Evolutionary conservation across 2,888 invertebrate genomes (phyloP), one percentile per base, ranked within the genome.

Genomic region (Drosophila paramelanica): DNA sequence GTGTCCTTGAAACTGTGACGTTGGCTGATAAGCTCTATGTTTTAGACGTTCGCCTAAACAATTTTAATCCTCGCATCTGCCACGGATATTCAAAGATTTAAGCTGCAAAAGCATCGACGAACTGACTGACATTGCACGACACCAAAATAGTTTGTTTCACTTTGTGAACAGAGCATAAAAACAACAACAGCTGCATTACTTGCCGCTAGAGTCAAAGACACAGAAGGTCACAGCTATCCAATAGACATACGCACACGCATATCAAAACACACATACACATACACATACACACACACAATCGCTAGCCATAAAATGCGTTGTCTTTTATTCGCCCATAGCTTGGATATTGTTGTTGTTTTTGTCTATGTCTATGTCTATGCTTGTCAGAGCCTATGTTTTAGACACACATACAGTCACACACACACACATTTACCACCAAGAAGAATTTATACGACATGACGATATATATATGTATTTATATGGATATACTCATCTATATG

Each of bases 131-230:
- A 11, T 33, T 33, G 11, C 10, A 33, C 3, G 10, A 33, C 10
- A 33, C 33, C 11, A 11, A 5, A 13, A 13, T 36, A 36, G 4
- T 36, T 4, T 36, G 33, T 36, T 13, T 36, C 11, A 36, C 36
- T 36, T 36, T 11, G 11, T 13, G 36, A 36, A 36, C 36, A 36
- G 36, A 36, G 36, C 13, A 36, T 36, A 13, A 36, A 4, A 13
- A 36, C 36, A 57, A 43, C 51, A 71, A 53, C 59, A 57, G 43
- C 79, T 66, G 78, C 74, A 74, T 66, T 58, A 43, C 55, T 53
- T 79, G 82, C 82, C 75, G 64, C 82, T 71, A 61, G 70, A 82
- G 68, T 69, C 89, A 83, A 83, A 83, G 89, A 68, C 82, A 83
- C 47, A 71, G 87, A 83, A 83, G 82, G 82, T 83, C 82, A 82